These are phyloP conservation scores for Rallus limicola DNA, from an alignment of 2,113 vertebrate species.

Conservation along the genomic window DNA sequence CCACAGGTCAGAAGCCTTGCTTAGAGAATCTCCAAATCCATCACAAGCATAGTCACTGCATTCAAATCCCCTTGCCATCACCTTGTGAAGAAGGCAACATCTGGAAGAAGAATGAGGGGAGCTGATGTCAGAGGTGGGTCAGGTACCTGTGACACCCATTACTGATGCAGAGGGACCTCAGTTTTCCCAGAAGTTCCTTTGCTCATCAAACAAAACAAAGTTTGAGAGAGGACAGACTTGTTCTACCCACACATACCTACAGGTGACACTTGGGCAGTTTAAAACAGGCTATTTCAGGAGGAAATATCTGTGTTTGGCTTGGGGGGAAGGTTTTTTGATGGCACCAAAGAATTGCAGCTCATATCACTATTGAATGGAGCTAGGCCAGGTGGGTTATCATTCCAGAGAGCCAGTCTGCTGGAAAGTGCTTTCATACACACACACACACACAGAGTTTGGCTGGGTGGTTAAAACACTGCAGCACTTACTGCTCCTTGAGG, in stretches of 20 bases:
- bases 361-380: not conserved
- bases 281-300: not conserved
- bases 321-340: not conserved
- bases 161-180: not conserved
- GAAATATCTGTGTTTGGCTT: not conserved
- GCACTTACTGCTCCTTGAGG: conserved; percentile 55
- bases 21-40: not conserved
- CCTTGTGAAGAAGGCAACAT: not conserved
- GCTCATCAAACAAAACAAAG: not conserved
- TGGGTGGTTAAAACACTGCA: conserved; percentile 8
- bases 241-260: not conserved
- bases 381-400: not conserved
- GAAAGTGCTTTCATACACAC: conserved; percentile 9
- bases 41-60: not conserved
- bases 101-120: not conserved
- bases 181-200: not conserved
- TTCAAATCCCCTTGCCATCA: not conserved
- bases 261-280: not conserved
- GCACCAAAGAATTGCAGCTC: not conserved
- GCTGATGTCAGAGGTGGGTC: not conserved
- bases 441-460: not conserved
- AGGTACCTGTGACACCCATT: not conserved
- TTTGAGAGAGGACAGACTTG: not conserved
- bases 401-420: not conserved
- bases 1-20: not conserved